Conservation (phyloP, 2,797 vertebrate genomes). For the Gymnothorax reevesii region DNA sequence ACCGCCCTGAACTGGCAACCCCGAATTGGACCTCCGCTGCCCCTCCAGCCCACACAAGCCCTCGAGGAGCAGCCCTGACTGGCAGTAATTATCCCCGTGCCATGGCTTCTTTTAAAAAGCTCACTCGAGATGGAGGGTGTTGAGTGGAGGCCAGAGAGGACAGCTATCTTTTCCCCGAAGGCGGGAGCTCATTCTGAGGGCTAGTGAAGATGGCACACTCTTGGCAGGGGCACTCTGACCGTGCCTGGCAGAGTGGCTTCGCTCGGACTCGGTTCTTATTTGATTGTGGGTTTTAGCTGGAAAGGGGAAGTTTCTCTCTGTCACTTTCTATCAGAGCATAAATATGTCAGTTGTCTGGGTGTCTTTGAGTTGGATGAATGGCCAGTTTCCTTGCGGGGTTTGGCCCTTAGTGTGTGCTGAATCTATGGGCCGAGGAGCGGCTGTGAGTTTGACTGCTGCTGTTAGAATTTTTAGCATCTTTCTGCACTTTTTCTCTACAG, state of each 20-base stretch:
- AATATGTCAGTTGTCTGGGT: constrained; percentile 49
- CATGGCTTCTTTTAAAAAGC: constrained; percentile 27
- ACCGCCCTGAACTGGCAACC: not conserved
- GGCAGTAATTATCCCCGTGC: constrained; percentile 3
- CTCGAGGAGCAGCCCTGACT: constrained; percentile 28
- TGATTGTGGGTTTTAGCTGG: not conserved
- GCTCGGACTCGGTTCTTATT: constrained; percentile 50
- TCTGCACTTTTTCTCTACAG: no score
- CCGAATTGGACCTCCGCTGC: constrained; percentile 29
- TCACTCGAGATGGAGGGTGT: not conserved
- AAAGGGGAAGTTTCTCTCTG: constrained; percentile 44
- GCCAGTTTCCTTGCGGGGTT: constrained; percentile 42
- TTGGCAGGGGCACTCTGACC: constrained; percentile 32
- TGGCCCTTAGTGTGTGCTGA: constrained; percentile 33
- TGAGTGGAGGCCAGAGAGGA: constrained; percentile 22
- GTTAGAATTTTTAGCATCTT: no score
- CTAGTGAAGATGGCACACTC: constrained; percentile 29
- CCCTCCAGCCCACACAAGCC: constrained; percentile 2
- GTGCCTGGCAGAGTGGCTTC: constrained; percentile 28
- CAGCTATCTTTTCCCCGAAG: constrained; percentile 25
- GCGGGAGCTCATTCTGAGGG: constrained; percentile 19
- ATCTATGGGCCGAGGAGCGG: not conserved
- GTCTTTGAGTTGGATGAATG: constrained; percentile 48
- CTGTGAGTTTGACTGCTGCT: not conserved
- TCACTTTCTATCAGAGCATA: constrained; percentile 41